Evolutionary conservation across 2,113 vertebrate genomes (phyloP), one percentile per base, ranked within the genome.

Genomic region (Pollachius pollachius): DNA sequence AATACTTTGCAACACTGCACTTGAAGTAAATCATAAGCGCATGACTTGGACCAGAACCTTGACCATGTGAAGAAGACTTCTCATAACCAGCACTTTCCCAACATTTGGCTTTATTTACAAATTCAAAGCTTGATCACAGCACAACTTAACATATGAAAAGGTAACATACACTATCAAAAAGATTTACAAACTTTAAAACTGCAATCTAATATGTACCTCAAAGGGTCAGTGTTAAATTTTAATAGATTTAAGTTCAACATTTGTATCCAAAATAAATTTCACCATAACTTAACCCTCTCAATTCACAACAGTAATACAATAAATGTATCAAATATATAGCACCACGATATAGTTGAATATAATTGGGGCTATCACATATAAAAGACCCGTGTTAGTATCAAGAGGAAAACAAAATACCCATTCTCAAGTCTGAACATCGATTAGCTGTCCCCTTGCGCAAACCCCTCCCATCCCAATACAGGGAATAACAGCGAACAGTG

Each of bases 361-460:
- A 91, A 87, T 91, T 88, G 86, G 88, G 86, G 92, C 91, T 93
- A 95, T 94, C 91, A 94, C 94, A 92, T 93, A 95, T 93, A 97
- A 95, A 94, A 96, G 95, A 97, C 95, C 96, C 95, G 94, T 97
- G 95, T 98, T 96, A 96, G 95, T 95, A 96, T 94, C 90, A 83
- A 81, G 90, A 88, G 91, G 73, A 68, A 48, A 67, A 78, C 70
- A 37, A 66, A 70, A 70, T 37, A 73, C 15, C 19, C 21, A 71
- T 66, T 65, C 61, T 76, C 68, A 68, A 68, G 58, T 67, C 16
- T 64, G 64, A 27, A 16, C 67, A 52, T 65, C 25, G 65, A 30
- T 30, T 48, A 13, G 12, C 62, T 23, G 17, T 18, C 1, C 21
- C 64, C 37, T 52, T 13, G 18, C 57, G 30, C 56, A 21, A 59